These are phyloP conservation scores for Solenopsis fugax DNA, from an alignment of 1,140 invertebrate species.

Conservation along the genomic window DNA sequence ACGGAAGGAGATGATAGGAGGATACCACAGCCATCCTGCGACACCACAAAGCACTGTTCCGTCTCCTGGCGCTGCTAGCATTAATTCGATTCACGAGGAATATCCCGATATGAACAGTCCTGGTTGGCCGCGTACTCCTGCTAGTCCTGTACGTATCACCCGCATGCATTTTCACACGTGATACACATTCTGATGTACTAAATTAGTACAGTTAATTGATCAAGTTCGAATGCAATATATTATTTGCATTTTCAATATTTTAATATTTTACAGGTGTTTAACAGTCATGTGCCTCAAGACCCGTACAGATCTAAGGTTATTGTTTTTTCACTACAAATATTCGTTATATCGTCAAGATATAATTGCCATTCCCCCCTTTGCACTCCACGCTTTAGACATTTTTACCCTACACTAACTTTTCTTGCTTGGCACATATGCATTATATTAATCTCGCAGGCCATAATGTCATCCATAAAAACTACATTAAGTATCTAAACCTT, in stretches of 20 bases:
- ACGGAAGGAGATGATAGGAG: slow-evolving; percentile 89
- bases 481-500: background rate
- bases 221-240: background rate
- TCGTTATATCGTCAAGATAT: slow-evolving; percentile 59
- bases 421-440: slow-evolving; percentile 51
- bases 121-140: slow-evolving; percentile 95
- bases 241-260: slow-evolving; percentile 74
- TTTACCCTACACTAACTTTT: slow-evolving; percentile 48
- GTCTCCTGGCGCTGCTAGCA: slow-evolving; percentile 93
- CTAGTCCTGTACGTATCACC: slow-evolving; percentile 92
- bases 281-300: slow-evolving; percentile 96
- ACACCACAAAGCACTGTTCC: slow-evolving; percentile 91
- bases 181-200: slow-evolving; percentile 31
- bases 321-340: slow-evolving; percentile 77
- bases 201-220: slow-evolving; percentile 15
- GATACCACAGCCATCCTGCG: slow-evolving; percentile 90
- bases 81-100: slow-evolving; percentile 95
- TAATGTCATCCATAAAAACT: slow-evolving; percentile 12
- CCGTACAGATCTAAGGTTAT: slow-evolving; percentile 95
- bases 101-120: slow-evolving; percentile 95
- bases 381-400: slow-evolving; percentile 65
- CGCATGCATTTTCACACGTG: background rate
- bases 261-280: slow-evolving; percentile 93
- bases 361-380: slow-evolving; percentile 13
- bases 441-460: slow-evolving; percentile 30